These are phyloP conservation scores for Hippocampus mohnikei DNA, from an alignment of 2,113 vertebrate species.

Conservation along the genomic window DNA sequence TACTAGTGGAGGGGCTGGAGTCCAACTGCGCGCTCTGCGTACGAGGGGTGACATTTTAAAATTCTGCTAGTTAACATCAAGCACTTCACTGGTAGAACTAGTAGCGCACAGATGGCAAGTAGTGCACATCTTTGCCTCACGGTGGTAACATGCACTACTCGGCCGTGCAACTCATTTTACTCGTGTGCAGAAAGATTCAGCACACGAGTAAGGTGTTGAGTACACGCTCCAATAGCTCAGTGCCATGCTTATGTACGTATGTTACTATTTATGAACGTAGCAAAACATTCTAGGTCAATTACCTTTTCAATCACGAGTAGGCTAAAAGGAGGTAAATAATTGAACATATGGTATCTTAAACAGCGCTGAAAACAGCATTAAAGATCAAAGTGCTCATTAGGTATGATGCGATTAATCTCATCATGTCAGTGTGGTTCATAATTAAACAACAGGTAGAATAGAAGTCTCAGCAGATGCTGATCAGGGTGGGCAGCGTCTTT, in stretches of 20 bases:
- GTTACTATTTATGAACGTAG: not conserved
- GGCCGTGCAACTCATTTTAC: no score
- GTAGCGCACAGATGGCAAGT: no score
- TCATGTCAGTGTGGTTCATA: slow-evolving; percentile 36
- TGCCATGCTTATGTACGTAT: not conserved
- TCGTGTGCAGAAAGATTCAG: no score
- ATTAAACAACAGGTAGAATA: slow-evolving; percentile 43
- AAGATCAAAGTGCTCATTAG: slow-evolving; percentile 55
- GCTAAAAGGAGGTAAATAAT: not conserved
- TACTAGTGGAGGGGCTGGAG: no score
- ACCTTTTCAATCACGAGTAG: not conserved
- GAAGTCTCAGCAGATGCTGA: slow-evolving; percentile 20
- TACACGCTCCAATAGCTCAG: not conserved
- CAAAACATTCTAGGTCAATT: not conserved
- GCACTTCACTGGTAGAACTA: no score
- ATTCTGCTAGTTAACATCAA: no score
- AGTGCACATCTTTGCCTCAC: no score
- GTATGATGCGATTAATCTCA: slow-evolving; percentile 41
- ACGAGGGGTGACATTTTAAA: no score
- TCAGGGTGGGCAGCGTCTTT: not conserved
- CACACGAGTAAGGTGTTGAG: not conserved
- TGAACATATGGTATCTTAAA: not conserved
- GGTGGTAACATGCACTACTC: no score
- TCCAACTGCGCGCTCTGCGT: no score
- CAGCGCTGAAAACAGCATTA: slow-evolving; percentile 18